These are phyloP conservation scores for Rhynchomys soricoides DNA, from an alignment of 2,113 vertebrate genomes.

Conservation along the genomic window DNA sequence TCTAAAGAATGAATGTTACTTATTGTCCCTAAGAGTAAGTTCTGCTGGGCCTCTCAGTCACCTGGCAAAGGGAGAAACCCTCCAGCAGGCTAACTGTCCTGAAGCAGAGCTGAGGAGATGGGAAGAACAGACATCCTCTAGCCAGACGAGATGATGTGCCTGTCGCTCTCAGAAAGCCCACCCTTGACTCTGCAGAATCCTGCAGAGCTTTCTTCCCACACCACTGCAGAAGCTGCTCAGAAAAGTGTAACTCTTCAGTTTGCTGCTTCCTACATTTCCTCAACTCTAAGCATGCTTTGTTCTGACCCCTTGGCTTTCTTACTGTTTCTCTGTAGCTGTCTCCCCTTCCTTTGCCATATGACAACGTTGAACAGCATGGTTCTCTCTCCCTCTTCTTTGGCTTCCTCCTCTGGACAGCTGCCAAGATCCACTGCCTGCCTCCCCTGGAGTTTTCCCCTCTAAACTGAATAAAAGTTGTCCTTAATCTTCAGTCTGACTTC, in stretches of 20 bases:
- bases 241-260: background rate
- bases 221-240: background rate
- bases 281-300: background rate
- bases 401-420: background rate
- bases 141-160: fast-evolving
- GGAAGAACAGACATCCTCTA: background rate
- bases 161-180: background rate
- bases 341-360: background rate
- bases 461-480: background rate
- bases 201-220: background rate
- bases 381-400: background rate
- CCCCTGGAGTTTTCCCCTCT: background rate
- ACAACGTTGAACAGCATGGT: background rate
- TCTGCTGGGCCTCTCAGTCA: background rate
- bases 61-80: background rate
- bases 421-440: background rate
- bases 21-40: background rate
- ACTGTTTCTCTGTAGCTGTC: background rate
- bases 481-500: background rate
- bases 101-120: background rate
- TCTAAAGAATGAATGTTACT: background rate
- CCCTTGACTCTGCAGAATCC: too few species aligned
- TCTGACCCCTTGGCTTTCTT: background rate
- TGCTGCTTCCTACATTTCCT: background rate
- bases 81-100: background rate